Conservation (phyloP, 2,113 vertebrate genomes). For the Anguilla rostrata region DNA sequence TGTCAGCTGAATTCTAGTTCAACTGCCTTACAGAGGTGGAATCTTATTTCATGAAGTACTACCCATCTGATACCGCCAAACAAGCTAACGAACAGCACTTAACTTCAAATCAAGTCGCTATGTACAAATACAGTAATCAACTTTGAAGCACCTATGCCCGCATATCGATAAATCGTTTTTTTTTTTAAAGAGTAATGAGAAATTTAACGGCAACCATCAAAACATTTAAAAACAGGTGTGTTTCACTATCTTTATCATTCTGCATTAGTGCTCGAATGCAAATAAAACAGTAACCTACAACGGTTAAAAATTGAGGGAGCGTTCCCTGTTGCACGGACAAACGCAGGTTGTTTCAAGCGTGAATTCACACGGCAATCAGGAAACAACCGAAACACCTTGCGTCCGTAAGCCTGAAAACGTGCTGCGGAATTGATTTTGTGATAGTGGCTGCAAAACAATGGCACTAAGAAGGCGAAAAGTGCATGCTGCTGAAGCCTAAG, state of each 20-base stretch:
- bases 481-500: neutral
- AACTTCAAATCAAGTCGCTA: neutral
- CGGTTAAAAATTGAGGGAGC: neutral
- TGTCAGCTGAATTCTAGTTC: neutral
- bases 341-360: neutral
- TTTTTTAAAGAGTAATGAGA: neutral
- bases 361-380: neutral
- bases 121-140: neutral
- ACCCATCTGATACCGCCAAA: neutral
- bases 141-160: too few species aligned
- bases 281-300: neutral
- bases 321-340: constrained; percentile 17
- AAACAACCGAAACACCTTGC: constrained; percentile 8
- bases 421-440: constrained; percentile 13
- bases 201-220: neutral
- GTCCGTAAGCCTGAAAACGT: constrained; percentile 4
- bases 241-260: neutral
- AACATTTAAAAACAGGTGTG: neutral
- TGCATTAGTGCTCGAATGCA: neutral
- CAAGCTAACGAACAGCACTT: neutral
- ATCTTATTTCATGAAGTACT: neutral
- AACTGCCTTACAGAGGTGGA: neutral
- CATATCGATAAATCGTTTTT: neutral
- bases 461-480: neutral
- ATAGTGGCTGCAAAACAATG: neutral